These are phyloP conservation scores for Setophaga kirtlandii DNA, from an alignment of 2,113 vertebrate genomes.

Conservation along the genomic window DNA sequence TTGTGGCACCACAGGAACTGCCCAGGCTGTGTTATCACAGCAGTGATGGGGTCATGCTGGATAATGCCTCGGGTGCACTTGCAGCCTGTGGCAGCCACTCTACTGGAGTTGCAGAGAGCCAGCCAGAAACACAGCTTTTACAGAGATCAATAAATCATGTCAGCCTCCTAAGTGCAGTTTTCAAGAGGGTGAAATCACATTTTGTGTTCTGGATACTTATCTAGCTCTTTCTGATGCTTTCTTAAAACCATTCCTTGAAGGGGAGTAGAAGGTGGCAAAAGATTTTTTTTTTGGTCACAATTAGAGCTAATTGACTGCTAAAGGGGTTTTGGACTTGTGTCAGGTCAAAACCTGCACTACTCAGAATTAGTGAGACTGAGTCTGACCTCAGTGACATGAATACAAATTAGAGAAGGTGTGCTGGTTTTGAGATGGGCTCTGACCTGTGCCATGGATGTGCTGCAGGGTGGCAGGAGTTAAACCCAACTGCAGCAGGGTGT, in stretches of 20 bases:
- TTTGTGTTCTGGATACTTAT: not conserved
- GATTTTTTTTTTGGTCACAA: not conserved
- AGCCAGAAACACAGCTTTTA: not conserved
- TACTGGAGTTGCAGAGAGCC: not conserved
- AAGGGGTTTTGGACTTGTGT: not conserved
- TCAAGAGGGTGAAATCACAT: not conserved
- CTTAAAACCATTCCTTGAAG: not conserved
- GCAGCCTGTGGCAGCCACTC: not conserved
- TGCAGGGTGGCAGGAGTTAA: not conserved
- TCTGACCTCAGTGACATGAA: not conserved
- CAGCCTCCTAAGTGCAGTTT: not conserved
- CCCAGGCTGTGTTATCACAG: not conserved
- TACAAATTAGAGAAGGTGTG: not conserved
- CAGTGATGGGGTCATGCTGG: fast-evolving
- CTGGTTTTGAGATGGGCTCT: not conserved
- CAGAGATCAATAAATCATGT: not conserved
- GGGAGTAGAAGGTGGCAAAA: not conserved
- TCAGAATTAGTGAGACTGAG: not conserved
- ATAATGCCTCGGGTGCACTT: not conserved
- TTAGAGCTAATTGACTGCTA: slow-evolving; percentile 5
- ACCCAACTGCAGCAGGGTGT: not conserved
- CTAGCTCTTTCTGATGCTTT: not conserved
- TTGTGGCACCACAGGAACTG: not conserved
- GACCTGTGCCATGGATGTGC: not conserved
- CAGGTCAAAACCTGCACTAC: not conserved